phyloP scores from a whole-genome alignment of 2,888 invertebrate species.

The Flabesymbios commensalis region DNA sequence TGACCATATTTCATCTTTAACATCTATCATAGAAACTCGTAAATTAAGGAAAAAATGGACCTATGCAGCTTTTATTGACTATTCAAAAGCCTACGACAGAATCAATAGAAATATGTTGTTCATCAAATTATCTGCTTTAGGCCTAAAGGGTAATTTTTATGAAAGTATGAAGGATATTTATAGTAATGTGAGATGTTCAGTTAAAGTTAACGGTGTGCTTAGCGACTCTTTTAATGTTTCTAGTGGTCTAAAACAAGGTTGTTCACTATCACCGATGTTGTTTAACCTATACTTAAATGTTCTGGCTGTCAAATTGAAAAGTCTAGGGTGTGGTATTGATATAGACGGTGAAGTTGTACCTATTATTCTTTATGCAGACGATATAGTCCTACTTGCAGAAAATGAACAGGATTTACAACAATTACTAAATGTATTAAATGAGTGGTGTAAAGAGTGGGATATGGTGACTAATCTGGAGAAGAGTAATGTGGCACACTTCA shows the following conservation, averaged over 20 bases:
- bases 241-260: neutral
- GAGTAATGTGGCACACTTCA: neutral
- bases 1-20: too few relatives aligned
- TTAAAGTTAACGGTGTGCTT: too few relatives aligned
- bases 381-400: neutral
- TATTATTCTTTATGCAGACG: neutral
- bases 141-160: too few relatives aligned
- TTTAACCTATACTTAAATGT: neutral
- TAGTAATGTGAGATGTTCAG: too few relatives aligned
- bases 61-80: too few relatives aligned
- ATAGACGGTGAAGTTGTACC: neutral
- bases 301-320: neutral
- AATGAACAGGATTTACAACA: neutral
- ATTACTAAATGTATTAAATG: neutral
- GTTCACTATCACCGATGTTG: neutral
- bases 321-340: neutral
- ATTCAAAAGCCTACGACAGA: too few relatives aligned
- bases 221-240: too few relatives aligned
- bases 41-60: too few relatives aligned
- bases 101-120: too few relatives aligned
- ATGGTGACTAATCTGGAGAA: neutral
- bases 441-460: neutral
- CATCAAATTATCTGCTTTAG: too few relatives aligned
- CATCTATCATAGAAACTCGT: too few relatives aligned
- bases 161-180: too few relatives aligned